Evolutionary conservation across 2,797 vertebrate species (phyloP), one percentile per base, ranked within the genome.

Genomic region (Pangasius sanitwongsei): DNA sequence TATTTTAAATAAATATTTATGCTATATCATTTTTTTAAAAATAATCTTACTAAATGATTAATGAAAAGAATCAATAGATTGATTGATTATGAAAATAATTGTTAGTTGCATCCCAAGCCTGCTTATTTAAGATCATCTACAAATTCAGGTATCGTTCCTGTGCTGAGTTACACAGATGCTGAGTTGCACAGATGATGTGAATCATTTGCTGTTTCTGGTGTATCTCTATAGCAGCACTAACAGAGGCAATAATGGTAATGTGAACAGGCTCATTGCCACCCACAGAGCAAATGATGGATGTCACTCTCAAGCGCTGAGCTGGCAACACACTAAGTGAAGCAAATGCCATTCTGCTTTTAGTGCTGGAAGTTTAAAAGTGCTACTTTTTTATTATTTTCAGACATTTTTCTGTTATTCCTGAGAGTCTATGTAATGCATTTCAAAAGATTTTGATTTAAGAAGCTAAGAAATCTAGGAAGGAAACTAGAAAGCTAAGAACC

Each of bases 161-260:
- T 59, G 50, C 50, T 55, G 15, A 37, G 18, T 15, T 23, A 15
- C 20, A 16, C 18, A 37, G 55, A 37, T 13, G 78, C 57, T 61
- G 23, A 44, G 41, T 44, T 44, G 41, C 41, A 44, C 41, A 44
- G 41, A 44, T 44, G 37, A 88, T 83, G 85, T 81, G 83, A 91
- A 89, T 82, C 85, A 88, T 84, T 88, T 77, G 70, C 87, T 67
- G 50, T 74, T 70, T 77, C 50, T 67, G 75, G 80, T 78, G 48
- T 31, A 20, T 63, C 20, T 23, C 55, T 86, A 37, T 77, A 87
- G 87, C 61, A 48, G 61, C 86, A 89, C 67, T 89, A 89, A 87
- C 87, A 55, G 55, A 41, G 53, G 89, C 86, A 88, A 88, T 92
- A 82, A 90, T 84, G 86, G 63, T 88, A 89, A 89, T 90, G 88